These are phyloP conservation scores for Pterobdella sp. DNA, from an alignment of 2,888 invertebrate genomes.

Conservation along the genomic window DNA sequence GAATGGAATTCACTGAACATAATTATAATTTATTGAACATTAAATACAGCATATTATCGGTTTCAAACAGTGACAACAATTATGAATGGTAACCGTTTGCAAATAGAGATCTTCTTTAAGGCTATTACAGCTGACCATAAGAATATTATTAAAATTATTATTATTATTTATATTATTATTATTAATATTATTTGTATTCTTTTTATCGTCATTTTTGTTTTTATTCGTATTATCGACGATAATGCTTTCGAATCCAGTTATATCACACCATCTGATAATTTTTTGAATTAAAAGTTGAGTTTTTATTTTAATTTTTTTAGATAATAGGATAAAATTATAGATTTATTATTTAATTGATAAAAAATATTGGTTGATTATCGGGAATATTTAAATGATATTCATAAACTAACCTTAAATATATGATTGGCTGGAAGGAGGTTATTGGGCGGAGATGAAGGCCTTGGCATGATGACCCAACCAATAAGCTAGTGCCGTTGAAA, in stretches of 20 bases:
- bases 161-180: not conserved
- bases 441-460: slow-evolving; percentile 70
- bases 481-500: slow-evolving; percentile 68
- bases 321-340: too few species aligned
- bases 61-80: not conserved
- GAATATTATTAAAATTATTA: not conserved
- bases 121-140: not conserved
- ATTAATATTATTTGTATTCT: not conserved
- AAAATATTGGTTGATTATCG: not conserved
- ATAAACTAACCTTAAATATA: slow-evolving; percentile 45
- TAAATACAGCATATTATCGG: not conserved
- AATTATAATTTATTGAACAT: not conserved
- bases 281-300: too few species aligned
- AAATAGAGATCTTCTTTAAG: not conserved
- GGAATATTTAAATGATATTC: not conserved
- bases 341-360: too few species aligned
- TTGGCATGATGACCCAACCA: slow-evolving; percentile 78
- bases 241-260: not conserved
- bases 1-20: not conserved
- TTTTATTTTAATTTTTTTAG: too few species aligned
- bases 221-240: not conserved
- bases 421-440: slow-evolving; percentile 47
- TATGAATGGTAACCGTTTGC: not conserved
- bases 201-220: not conserved
- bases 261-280: too few species aligned